These are phyloP conservation scores for Holacanthella duospinosa DNA, from an alignment of 2,888 invertebrate genomes.

Conservation along the genomic window DNA sequence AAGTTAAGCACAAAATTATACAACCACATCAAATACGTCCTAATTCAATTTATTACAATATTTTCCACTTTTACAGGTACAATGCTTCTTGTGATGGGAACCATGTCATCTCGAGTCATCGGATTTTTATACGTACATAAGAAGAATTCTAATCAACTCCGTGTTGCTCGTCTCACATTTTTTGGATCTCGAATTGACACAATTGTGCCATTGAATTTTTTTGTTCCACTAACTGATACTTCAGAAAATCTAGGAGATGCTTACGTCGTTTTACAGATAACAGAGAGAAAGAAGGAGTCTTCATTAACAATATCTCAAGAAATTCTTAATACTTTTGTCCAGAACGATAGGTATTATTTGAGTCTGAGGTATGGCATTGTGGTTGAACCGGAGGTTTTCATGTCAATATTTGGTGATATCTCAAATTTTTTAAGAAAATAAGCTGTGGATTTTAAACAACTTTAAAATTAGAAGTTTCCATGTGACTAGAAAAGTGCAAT, in stretches of 20 bases:
- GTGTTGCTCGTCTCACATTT: constrained; percentile 15
- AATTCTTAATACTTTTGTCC: no score
- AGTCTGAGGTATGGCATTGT: constrained; percentile 21
- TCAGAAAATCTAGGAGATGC: constrained; percentile 11
- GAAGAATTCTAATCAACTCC: constrained; percentile 16
- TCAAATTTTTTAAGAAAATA: neutral
- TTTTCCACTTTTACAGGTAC: constrained; percentile 17
- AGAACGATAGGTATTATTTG: constrained; percentile 16
- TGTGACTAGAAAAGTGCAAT: no score
- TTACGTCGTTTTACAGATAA: constrained; percentile 17
- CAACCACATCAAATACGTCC: neutral
- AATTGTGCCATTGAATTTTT: constrained; percentile 7
- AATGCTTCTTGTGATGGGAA: constrained; percentile 30
- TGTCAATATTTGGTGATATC: constrained; percentile 2
- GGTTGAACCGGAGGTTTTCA: constrained; percentile 14
- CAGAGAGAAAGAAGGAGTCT: neutral
- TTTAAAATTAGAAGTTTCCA: neutral
- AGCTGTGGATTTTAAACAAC: no score
- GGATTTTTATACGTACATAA: constrained; percentile 24
- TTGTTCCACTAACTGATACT: constrained; percentile 24
- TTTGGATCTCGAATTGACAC: constrained; percentile 18
- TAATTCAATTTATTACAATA: neutral
- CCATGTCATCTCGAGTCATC: constrained; percentile 18
- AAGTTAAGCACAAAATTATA: constrained; percentile 9
- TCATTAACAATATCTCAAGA: neutral